Conservation (phyloP, 2,113 vertebrate species). For the Daphoenositta chrysoptera region DNA sequence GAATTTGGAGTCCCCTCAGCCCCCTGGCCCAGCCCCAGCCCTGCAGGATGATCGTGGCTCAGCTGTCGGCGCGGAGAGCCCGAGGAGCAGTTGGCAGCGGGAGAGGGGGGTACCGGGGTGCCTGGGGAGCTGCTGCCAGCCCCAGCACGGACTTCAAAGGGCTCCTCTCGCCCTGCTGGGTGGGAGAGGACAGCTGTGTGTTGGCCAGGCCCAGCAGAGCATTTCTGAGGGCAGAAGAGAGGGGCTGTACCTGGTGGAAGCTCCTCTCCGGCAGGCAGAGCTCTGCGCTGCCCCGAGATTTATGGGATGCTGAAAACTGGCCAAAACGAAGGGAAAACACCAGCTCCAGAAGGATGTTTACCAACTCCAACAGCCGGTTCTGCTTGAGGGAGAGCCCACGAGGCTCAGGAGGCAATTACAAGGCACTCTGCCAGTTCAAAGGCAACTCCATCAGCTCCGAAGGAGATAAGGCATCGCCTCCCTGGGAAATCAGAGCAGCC, state of each 20-base stretch:
- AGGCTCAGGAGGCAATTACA: background rate
- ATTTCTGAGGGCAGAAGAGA: background rate
- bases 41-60: background rate
- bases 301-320: background rate
- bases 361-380: background rate
- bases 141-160: slow-evolving; percentile 22
- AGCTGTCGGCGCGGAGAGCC: background rate
- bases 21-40: background rate
- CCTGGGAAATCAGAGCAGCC: background rate
- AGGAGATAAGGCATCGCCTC: background rate
- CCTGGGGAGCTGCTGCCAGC: slow-evolving; percentile 10
- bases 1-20: background rate
- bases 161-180: background rate
- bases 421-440: background rate
- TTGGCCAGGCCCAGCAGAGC: background rate
- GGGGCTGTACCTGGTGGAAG: background rate
- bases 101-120: background rate
- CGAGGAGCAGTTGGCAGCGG: background rate
- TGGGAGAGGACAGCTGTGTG: slow-evolving; percentile 25
- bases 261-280: background rate
- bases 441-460: background rate
- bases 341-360: background rate
- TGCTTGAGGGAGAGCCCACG: background rate
- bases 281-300: background rate
- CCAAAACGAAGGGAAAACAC: background rate